Conservation (phyloP, 2,888 invertebrate genomes). For the Aricia artaxerxes region DNA sequence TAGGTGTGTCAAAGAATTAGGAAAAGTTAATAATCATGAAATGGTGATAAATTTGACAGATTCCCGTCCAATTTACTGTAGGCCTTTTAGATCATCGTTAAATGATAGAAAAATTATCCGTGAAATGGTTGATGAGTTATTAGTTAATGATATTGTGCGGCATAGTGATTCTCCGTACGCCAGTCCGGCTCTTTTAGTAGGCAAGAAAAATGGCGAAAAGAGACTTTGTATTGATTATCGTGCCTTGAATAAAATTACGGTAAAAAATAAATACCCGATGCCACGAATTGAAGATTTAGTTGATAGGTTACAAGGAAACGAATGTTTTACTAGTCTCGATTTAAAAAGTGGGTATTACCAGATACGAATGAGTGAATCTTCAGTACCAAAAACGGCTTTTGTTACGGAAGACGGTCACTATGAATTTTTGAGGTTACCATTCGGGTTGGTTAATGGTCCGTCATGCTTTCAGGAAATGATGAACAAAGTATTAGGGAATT, state of each 20-base stretch:
- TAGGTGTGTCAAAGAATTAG: neutral
- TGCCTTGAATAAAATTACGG: slow-evolving; percentile 21
- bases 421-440: slow-evolving; percentile 48
- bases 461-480: slow-evolving; percentile 36
- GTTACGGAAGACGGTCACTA: slow-evolving; percentile 44
- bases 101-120: slow-evolving; percentile 7
- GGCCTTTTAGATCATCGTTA: slow-evolving; percentile 12
- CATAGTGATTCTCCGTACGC: slow-evolving; percentile 38
- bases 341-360: slow-evolving; percentile 9
- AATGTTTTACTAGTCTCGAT: slow-evolving; percentile 4
- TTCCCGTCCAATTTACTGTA: neutral
- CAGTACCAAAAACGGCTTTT: neutral
- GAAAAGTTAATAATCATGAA: slow-evolving; percentile 24
- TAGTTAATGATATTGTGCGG: slow-evolving; percentile 30
- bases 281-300: slow-evolving; percentile 54
- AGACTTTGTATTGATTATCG: slow-evolving; percentile 28
- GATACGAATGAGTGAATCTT: neutral
- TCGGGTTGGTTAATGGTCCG: slow-evolving; percentile 34
- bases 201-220: slow-evolving; percentile 26
- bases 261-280: slow-evolving; percentile 48
- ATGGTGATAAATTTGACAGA: slow-evolving; percentile 15
- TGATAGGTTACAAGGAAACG: slow-evolving; percentile 44
- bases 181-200: slow-evolving; percentile 11
- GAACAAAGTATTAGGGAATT: slow-evolving; percentile 35
- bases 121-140: slow-evolving; percentile 15